phyloP scores from a whole-genome alignment of 2,888 invertebrate species.

The Antheraea yamamai region DNA sequence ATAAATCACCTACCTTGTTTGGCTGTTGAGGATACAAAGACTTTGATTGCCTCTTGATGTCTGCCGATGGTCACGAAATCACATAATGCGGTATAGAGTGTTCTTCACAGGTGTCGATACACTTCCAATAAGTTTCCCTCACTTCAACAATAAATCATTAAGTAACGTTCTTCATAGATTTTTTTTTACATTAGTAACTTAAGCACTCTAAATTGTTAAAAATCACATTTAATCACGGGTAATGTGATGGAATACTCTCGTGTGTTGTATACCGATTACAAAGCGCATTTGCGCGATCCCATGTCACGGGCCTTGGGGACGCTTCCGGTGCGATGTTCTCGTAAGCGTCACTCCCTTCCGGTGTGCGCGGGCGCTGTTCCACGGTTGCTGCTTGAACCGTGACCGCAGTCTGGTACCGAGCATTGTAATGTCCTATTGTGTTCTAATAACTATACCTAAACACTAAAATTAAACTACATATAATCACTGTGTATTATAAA shows the following conservation, averaged over 20 bases:
- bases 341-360: constrained; percentile 78
- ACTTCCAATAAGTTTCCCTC: constrained; percentile 43
- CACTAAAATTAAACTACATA: constrained; percentile 38
- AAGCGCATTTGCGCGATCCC: constrained; percentile 60
- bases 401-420: constrained; percentile 54
- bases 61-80: constrained; percentile 33
- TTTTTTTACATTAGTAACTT: background rate
- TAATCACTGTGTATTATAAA: constrained; percentile 33
- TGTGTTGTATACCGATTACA: constrained; percentile 60
- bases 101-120: constrained; percentile 42
- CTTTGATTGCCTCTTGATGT: constrained; percentile 61
- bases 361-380: constrained; percentile 63
- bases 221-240: constrained; percentile 12
- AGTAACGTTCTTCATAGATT: background rate
- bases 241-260: constrained; percentile 42
- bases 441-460: constrained; percentile 47
- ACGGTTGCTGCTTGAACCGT: constrained; percentile 52
- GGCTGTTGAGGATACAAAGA: constrained; percentile 31
- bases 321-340: constrained; percentile 62
- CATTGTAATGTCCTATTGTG: constrained; percentile 64
- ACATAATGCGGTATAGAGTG: constrained; percentile 31
- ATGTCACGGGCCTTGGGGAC: constrained; percentile 71
- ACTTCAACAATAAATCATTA: constrained; percentile 3
- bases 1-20: constrained; percentile 52
- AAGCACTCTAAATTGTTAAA: background rate